Evolutionary conservation across 2,888 invertebrate genomes (phyloP), one percentile per base, ranked within the genome.

Genomic region (Lobophora halterata): DNA sequence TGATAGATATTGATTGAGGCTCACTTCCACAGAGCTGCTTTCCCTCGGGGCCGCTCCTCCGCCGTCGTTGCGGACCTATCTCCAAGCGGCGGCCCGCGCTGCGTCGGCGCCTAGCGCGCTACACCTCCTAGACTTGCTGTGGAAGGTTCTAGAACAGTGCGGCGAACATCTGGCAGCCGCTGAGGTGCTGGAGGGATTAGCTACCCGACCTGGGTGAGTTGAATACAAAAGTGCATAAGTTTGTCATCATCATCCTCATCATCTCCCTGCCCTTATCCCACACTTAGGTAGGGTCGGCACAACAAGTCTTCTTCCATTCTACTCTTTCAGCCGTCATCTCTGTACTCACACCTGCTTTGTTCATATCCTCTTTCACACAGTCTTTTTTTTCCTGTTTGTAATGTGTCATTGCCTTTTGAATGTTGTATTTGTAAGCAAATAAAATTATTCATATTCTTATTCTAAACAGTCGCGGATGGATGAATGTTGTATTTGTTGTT

Each of bases 101-200:
- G 89, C 73, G 34, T 90, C 91, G 4, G 89, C 92, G 27, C 79
- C 90, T 52, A 73, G 90, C 34, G 89, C 93, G 55, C 68, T 91
- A 1, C 83, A 87, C 52, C 79, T 93, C 10, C 89, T 94, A 49
- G 96, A 98, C 71, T 83, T 99, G 49, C 82, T 99, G 36, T 99
- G 99, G 98, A 97, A 97, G 78, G 97, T 95, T 71, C 97, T 98
- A 65, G 98, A 99, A 77, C 94, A 94, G 70, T 93, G 93, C 62
- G 93, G 94, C 13, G 96, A 98, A 72, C 98, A 97, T 69, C 91
- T 94, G 1, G 94, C 96, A 5, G 99, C 99, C 1, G 97, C 99
- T 0, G 92, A 94, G 61, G 95, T 98, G 50, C 88, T 99, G 1
- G 93, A 95, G 52, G 93, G 93, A 58, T 89, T 99, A 42, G 97